These are phyloP conservation scores for Eulemur rubriventer DNA, from an alignment of 2,797 vertebrate genomes.

Conservation along the genomic window DNA sequence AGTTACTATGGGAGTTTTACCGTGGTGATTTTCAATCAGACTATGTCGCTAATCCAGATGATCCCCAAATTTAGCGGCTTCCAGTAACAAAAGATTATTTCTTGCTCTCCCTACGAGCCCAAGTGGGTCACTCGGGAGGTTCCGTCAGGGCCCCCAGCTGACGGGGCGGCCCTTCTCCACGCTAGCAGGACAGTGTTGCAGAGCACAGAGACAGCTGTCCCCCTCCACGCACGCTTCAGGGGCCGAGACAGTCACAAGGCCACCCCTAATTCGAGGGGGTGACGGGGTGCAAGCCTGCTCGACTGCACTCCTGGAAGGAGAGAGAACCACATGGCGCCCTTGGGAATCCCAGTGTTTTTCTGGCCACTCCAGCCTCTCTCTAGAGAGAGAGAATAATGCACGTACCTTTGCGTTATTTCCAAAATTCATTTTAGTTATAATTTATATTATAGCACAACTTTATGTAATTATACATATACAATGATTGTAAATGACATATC, in stretches of 20 bases:
- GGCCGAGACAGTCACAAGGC: neutral
- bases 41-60: neutral
- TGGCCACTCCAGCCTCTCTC: neutral
- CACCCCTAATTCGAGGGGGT: neutral
- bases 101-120: neutral
- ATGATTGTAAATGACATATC: neutral
- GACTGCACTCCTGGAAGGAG: neutral
- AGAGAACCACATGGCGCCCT: neutral
- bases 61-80: neutral
- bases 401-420: neutral
- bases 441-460: neutral
- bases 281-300: rapidly evolving
- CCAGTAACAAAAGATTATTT: neutral
- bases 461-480: neutral
- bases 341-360: neutral
- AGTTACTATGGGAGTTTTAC: neutral
- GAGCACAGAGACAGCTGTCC: neutral
- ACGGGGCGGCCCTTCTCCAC: too few species aligned
- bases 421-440: neutral
- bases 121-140: neutral
- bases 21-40: neutral
- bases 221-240: too few species aligned
- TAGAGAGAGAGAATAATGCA: neutral
- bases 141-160: neutral
- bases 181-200: rapidly evolving